Evolutionary conservation across 2,888 invertebrate genomes (phyloP), one percentile per base, ranked within the genome.

Genomic region (Athrips mouffetella): DNA sequence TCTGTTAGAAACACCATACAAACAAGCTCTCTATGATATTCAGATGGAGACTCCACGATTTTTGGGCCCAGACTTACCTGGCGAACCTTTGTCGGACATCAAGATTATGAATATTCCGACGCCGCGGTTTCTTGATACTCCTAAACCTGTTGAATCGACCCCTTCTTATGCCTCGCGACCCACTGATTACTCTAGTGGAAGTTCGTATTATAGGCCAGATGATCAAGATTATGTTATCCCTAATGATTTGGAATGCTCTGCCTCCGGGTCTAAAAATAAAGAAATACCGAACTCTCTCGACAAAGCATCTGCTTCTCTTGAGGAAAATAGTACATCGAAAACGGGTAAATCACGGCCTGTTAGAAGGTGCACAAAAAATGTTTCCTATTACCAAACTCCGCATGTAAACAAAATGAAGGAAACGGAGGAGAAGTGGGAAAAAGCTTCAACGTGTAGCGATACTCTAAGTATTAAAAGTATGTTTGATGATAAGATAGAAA

Each of bases 181-280:
- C 31, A 91, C 91, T 1, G 91, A 91, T 58, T 91, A 91, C 69
- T 91, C 91, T 6, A 91, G 91, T 48, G 86, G 91, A 3, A 89
- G 91, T 2, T 91, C 91, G 2, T 91, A 91, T 60, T 91, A 91
- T 60, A 89, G 90, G 52, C 91, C 91, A 0, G 91, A 91, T 62
- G 91, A 91, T 60, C 90, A 90, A 48, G 91, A 91, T 60, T 84
- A 78, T 53, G 52, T 78, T n/a, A n/a, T n/a, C 45, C 73, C 70
- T 25, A 65, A 73, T 15, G 84, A 85, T 47, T 62, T 77, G 44
- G 70, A 63, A 42, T 73, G 68, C 59, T 60, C 70, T 25, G 65
- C 67, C 8, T 63, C 68, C 48, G 54, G 52, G 4, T 11, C 35
- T 2, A 51, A 54, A 30, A 54, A 52, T 33, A 35, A 23, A 30